Conservation (phyloP, 1,140 invertebrate genomes). For the Eurosta solidaginis region DNA sequence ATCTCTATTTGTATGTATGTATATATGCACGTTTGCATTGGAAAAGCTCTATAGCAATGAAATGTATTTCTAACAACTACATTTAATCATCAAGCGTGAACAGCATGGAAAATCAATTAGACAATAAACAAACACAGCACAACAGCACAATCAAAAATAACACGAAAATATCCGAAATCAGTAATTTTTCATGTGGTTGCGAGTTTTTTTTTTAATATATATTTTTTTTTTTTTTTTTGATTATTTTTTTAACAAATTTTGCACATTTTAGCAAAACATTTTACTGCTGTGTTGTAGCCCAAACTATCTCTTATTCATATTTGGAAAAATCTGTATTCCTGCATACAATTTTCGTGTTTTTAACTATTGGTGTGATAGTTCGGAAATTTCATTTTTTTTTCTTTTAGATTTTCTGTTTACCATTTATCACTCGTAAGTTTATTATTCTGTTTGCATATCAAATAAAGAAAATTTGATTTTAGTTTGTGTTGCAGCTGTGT, state of each 20-base stretch:
- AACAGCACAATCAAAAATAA: not conserved
- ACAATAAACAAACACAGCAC: not conserved
- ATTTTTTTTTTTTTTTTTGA: not conserved
- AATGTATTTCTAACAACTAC: slow-evolving; percentile 19
- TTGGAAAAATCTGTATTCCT: too few species aligned
- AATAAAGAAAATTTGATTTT: too few species aligned
- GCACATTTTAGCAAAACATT: not conserved
- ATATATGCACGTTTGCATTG: too few species aligned
- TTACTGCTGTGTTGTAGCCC: too few species aligned
- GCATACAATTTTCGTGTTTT: too few species aligned
- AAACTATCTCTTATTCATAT: too few species aligned
- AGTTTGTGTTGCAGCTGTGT: too few species aligned
- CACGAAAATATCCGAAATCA: not conserved
- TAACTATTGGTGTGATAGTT: too few species aligned
- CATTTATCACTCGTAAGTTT: too few species aligned
- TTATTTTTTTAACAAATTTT: not conserved
- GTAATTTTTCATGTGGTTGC: not conserved
- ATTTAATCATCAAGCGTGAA: slow-evolving; percentile 15
- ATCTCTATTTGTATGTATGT: not conserved
- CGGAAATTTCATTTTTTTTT: too few species aligned
- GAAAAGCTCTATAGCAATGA: not conserved
- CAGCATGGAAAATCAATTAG: not conserved
- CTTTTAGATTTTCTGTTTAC: too few species aligned
- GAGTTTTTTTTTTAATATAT: not conserved
- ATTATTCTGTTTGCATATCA: too few species aligned